Evolutionary conservation across 2,797 vertebrate genomes (phyloP), one percentile per base, ranked within the genome.

Genomic region (Sebastes vulpes): DNA sequence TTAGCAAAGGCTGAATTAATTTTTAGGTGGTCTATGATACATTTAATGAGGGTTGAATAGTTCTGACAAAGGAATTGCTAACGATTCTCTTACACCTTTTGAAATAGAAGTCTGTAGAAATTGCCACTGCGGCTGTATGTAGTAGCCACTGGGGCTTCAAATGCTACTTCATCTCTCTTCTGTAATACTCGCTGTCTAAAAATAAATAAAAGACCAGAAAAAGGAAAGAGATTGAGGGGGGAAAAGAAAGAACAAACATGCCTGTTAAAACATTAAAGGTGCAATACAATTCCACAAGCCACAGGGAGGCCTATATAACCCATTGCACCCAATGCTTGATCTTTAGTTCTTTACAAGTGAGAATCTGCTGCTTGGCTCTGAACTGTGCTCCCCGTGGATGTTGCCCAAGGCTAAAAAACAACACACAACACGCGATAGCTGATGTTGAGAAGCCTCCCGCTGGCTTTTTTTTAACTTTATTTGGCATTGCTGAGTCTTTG

Each of bases 341-440:
- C 12, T 75, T 83, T 46, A 31, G 54, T 42, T 72, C 38, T 68
- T 42, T 48, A n/a, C 26, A 53, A 77, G 60, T 57, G 25, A 68
- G 58, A 69, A 79, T 61, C 20, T 67, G 16, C 59, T 74, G 35
- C 53, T 68, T 67, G n/a, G 23, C 72, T 84, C 21, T 81, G 20
- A 63, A 63, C 50, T 77, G 18, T 11, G 42, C 10, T 72, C 54
- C 6, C 48, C 2, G 4, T 53, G 4, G 66, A 72, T 52, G 18
- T 63, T 75, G 28, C 61, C 58, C 18, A 66, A 66, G 31, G 81
- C 70, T 63, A 31, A 57, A 60, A 77, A 69, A 58, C 4, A 67
- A 78, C 79, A 50, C 4, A 20, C 48, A 42, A n/a, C n/a, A 50
- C 25, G 69, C 6, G 8, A 63, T 63, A 28, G 3, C 25, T 71